A percentile compares a stretch with the other conserved stretches of the same genome.
Evolutionary conservation across 2,113 vertebrate genomes (phyloP).

Genomic region (Phalacrocorax aristotelis): DNA sequence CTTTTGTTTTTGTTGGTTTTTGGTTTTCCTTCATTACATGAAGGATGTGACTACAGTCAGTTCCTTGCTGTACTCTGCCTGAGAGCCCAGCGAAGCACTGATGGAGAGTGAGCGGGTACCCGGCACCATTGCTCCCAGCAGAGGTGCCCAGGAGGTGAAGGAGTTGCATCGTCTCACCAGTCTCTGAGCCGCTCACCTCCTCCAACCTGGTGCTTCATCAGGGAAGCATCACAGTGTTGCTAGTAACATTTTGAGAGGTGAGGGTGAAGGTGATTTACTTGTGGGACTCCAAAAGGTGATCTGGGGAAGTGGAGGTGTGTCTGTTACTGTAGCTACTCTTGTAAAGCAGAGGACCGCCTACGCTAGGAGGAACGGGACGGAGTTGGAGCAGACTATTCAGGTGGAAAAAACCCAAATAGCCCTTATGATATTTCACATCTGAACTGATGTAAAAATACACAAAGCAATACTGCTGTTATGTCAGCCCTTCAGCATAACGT

Average conservation of each 20-base stretch:
- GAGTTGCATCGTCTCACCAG: neutral
- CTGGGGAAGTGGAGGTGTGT: neutral
- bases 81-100: neutral
- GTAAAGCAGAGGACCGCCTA: neutral
- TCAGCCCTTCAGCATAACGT: neutral
- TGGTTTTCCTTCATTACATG: neutral
- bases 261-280: accelerated
- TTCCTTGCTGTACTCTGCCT: neutral
- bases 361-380: neutral
- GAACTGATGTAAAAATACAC: neutral
- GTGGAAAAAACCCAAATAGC: neutral
- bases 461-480: neutral
- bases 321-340: neutral
- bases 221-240: neutral
- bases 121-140: neutral
- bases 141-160: neutral
- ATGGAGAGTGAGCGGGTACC: neutral
- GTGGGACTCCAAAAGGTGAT: neutral
- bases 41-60: neutral
- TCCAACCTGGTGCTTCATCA: neutral
- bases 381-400: neutral
- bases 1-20: neutral
- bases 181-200: neutral
- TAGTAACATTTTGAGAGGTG: neutral
- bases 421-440: neutral